A percentile compares a stretch with the other conserved stretches of the same genome.
phyloP scores from a whole-genome alignment of 2,888 invertebrate species.

The Drosophila paramelanica region DNA sequence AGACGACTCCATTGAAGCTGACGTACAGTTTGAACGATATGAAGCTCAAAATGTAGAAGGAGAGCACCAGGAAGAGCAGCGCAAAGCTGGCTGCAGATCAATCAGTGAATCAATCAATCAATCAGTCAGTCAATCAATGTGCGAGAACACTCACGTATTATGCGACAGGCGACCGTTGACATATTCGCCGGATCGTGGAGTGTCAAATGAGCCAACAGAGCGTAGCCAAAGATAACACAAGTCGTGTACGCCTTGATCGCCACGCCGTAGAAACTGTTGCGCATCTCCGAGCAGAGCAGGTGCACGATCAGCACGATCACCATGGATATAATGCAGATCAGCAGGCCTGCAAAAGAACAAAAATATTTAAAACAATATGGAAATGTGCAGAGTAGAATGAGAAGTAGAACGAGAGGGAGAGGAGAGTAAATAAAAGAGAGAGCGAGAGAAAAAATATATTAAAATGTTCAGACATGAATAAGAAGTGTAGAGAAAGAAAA shows the following conservation, averaged over 20 bases:
- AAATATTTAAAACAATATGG: too few species aligned
- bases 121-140: neutral
- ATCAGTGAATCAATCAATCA: neutral
- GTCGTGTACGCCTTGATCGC: conserved; percentile 78
- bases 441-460: too few species aligned
- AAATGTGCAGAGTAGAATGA: neutral
- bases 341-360: conserved; percentile 60
- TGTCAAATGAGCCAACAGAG: conserved; percentile 74
- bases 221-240: conserved; percentile 80
- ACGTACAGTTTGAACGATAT: conserved; percentile 80
- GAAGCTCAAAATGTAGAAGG: conserved; percentile 78
- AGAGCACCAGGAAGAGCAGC: conserved; percentile 72
- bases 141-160: conserved; percentile 66
- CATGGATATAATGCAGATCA: conserved; percentile 81
- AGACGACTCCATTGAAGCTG: conserved; percentile 77
- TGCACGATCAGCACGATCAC: conserved; percentile 74
- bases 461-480: too few species aligned
- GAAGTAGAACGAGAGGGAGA: too few species aligned
- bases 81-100: conserved; percentile 64
- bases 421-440: too few species aligned
- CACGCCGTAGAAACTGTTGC: conserved; percentile 81
- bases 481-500: neutral
- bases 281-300: conserved; percentile 75
- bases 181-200: conserved; percentile 76
- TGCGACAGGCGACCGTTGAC: conserved; percentile 65